Base-by-base conservation (phyloP, 2,797 vertebrate species). In the Botia kubotai region DNA sequence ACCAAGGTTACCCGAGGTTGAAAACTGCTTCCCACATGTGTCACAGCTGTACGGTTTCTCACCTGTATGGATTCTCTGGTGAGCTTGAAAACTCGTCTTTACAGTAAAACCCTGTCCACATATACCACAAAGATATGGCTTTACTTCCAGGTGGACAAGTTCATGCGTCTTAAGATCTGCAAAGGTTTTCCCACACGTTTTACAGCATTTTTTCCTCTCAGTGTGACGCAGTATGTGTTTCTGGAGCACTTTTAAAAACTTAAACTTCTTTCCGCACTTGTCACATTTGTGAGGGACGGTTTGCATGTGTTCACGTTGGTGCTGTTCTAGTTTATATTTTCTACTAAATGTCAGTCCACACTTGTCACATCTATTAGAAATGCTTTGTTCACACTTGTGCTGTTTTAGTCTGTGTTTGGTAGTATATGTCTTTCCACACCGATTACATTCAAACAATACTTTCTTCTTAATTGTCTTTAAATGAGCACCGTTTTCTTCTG, bases 31-130 rank as follows among this genome's bases (percentile, higher is more conserved):
- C 12, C 91, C 92, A 13, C 93, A 94, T 1, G 88, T 33, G 16
- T 90, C 89, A 0, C 94, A 95, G 0, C 71, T 80, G 17, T 90
- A 93, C 0, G 92, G 91, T 26, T 89, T 86, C 5, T 93, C 93
- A 3, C 92, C 92, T 0, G 90, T 88, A 83, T 95, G 93, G n/a
- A 87, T 74, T 29, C 90, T 82, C 10, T 71, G 89, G 68, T 95
- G 94, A 53, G 90, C 92, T 48, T 88, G 80, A 14, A 90, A 93
- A 1, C 90, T 92, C 2, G 88, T 88, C 58, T 93, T 93, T 83
- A 92, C 89, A 76, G 91, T 91, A 52, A 94, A 95, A 0, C 87
- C 86, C 78, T 90, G 92, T 19, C 90, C 90, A 1, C 94, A 94
- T 0, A 75, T 60, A 39, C 86, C 73, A 26, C 94, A 94, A 52